Evolutionary conservation across 2,888 invertebrate genomes (phyloP), one percentile per base, ranked within the genome.

Genomic region (Globia sparganii): DNA sequence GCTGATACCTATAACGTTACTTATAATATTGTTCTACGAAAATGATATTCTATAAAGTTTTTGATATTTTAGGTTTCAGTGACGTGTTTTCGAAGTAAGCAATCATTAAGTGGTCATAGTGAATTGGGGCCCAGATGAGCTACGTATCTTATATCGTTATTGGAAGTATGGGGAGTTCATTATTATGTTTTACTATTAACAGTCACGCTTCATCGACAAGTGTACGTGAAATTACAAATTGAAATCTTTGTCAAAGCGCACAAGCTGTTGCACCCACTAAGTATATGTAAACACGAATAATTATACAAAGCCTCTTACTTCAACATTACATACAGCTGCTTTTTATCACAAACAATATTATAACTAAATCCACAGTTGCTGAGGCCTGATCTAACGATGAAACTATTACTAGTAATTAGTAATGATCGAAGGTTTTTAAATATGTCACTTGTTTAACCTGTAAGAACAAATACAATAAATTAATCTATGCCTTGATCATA

Each of bases 301-400:
- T 49, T 40, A 77, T 74, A 69, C 79, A 78, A 88, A 87, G 75
- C 82, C 77, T 79, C 77, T 72, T 70, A 78, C 71, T 78, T 69
- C 56, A 80, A 76, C 72, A 56, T 77, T 78, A 84, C 79, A 77
- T 70, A 83, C 77, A 87, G 80, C 82, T 84, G 88, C 80, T 70
- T 75, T 53, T 72, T 86, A 88, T 87, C 87, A 89, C 85, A 90
- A 87, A 81, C 40, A 85, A 78, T 76, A 80, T 46, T 64, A 79
- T 37, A 74, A 68, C 64, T 76, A 72, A 80, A 61, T 66, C 64
- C 58, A 72, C 31, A 70, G 56, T 46, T 68, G 21, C 43, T 18
- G 59, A 62, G 58, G 72, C 56, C 70, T 68, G 46, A 72, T 69
- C 46, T 61, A 53, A 69, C 40, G 43, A 74, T 11, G n/a, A 75